Base-by-base conservation (phyloP, 2,888 invertebrate genomes). In the Caenorhabditis japonica region DNA sequence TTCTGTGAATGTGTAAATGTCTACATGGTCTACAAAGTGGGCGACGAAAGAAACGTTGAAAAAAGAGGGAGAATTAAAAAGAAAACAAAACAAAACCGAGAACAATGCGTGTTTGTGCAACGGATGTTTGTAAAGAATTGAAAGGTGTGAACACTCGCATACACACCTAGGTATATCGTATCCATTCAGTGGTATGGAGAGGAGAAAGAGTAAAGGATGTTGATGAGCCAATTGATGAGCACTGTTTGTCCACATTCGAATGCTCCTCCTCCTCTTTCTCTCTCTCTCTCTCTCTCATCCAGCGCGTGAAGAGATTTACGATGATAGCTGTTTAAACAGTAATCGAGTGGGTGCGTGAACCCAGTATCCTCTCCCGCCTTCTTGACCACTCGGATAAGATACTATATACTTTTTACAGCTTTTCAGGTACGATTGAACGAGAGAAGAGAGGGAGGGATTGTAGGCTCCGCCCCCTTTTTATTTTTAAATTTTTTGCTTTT, bases 261-360 rank as follows among this genome's bases (percentile, higher is more conserved):
- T n/a, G n/a, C n/a, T n/a, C n/a, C n/a, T n/a, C n/a, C n/a, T n/a
- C n/a, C n/a, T n/a, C n/a, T n/a, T n/a, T n/a, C n/a, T n/a, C n/a
- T n/a, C n/a, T n/a, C n/a, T n/a, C n/a, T n/a, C n/a, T n/a, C n/a
- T n/a, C n/a, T n/a, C n/a, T n/a, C n/a, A n/a, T n/a, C 33, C 39
- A 23, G 30, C 36, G 49, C 43, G 51, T 43, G 51, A 66, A 66
- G 56, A 56, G 66, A n/a, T n/a, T n/a, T n/a, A 66, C 56, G 56
- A 66, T 66, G 66, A 66, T 66, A 66, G 66, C 66, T 66, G 66
- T 66, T 41, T 66, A 66, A 66, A 66, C 66, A 66, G 66, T 66
- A 66, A 66, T 66, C 66, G 66, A 66, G 66, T 66, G 66, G 64
- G 66, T 66, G 66, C 66, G 66, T 66, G 66, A 66, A 62, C 53